Evolutionary conservation across 2,113 vertebrate genomes (phyloP).

Genomic region (Dipodomys merriami): DNA sequence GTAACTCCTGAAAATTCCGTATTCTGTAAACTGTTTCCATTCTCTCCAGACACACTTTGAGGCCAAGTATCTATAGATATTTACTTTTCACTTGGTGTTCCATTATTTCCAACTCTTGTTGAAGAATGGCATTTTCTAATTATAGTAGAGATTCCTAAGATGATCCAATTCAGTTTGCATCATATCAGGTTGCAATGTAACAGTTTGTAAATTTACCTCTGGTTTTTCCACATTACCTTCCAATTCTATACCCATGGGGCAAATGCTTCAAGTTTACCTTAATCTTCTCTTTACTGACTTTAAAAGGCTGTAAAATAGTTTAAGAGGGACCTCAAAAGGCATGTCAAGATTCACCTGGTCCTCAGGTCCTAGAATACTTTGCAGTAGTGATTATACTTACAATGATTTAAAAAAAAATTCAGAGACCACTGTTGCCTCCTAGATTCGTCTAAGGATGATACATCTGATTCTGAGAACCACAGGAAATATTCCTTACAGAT

Average conservation of each 20-base stretch:
- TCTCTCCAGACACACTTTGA: conserved; percentile 3
- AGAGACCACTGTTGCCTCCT: neutral
- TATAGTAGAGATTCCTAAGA: conserved; percentile 67
- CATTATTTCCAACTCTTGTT: conserved; percentile 58
- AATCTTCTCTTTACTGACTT: conserved; percentile 31
- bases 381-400: conserved; percentile 26
- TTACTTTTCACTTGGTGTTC: conserved; percentile 55
- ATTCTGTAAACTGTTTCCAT: conserved; percentile 40
- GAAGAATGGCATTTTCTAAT: conserved; percentile 64
- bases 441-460: neutral
- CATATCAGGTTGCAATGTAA: neutral
- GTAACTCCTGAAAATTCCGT: conserved; percentile 52
- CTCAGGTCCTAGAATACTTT: conserved; percentile 13
- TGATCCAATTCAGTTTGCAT: conserved; percentile 30
- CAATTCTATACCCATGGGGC: conserved; percentile 23
- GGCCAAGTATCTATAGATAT: conserved; percentile 43
- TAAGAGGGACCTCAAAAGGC: conserved; percentile 70
- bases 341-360: conserved; percentile 63
- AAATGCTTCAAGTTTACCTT: conserved; percentile 47
- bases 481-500: no score
- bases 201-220: conserved; percentile 48
- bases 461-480: neutral
- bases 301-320: conserved; percentile 76
- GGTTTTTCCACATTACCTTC: conserved; percentile 57
- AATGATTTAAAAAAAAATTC: neutral